These are phyloP conservation scores for Cynodonichthys magdalenae DNA, from an alignment of 2,797 vertebrate genomes.

Conservation along the genomic window DNA sequence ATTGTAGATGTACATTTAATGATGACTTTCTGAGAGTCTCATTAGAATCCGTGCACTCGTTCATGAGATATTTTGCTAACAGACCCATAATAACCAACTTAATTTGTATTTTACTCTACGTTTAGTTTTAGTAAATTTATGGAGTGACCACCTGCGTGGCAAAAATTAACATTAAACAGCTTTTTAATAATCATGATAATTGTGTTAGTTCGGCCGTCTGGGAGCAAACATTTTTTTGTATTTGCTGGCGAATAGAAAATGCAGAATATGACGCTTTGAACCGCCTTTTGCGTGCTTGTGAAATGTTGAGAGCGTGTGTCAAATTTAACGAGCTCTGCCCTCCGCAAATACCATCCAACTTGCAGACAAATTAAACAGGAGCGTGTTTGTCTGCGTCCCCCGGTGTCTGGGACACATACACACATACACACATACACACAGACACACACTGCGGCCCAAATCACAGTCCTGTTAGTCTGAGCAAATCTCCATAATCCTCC, in stretches of 20 bases:
- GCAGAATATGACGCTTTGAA: slow-evolving; percentile 73
- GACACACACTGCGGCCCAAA: slow-evolving; percentile 25
- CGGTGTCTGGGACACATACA: slow-evolving; percentile 43
- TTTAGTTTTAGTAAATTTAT: not conserved
- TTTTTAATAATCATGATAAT: slow-evolving; percentile 3
- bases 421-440: slow-evolving; percentile 22
- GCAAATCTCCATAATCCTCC: slow-evolving; percentile 56
- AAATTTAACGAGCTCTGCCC: slow-evolving; percentile 79
- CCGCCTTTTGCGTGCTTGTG: slow-evolving; percentile 77
- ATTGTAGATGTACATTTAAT: no score
- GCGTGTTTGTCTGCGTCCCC: slow-evolving; percentile 66
- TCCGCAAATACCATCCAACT: slow-evolving; percentile 76
- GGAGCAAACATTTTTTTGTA: slow-evolving; percentile 14
- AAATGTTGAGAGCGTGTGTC: slow-evolving; percentile 82
- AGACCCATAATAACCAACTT: not conserved
- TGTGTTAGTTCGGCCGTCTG: not conserved
- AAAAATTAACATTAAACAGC: not conserved
- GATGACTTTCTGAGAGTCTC: no score
- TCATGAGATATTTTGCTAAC: no score
- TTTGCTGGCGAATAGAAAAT: slow-evolving; percentile 35
- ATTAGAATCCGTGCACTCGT: no score
- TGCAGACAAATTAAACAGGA: slow-evolving; percentile 78
- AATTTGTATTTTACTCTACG: not conserved
- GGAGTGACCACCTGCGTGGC: not conserved
- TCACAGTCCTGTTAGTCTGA: slow-evolving; percentile 35